phyloP scores from a whole-genome alignment of 2,888 invertebrate species.

The Hipparchia sbordonii region DNA sequence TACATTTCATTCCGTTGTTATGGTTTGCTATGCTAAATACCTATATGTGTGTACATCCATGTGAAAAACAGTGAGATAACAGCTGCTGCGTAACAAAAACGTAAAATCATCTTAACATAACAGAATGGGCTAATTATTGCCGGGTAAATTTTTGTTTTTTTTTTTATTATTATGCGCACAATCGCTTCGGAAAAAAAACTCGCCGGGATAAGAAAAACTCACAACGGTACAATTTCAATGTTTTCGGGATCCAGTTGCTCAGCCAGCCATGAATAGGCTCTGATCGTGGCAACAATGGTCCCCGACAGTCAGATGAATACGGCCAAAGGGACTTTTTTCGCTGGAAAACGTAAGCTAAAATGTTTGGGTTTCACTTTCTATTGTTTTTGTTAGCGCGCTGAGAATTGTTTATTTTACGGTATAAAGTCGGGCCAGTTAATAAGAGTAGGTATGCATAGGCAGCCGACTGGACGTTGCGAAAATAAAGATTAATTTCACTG shows the following conservation, averaged over 20 bases:
- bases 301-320: slow-evolving; percentile 57
- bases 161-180: neutral
- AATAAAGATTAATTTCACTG: slow-evolving; percentile 30
- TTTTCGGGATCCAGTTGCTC: slow-evolving; percentile 67
- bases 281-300: slow-evolving; percentile 67
- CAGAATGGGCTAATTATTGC: neutral
- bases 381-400: slow-evolving; percentile 65
- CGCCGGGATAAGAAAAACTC: slow-evolving; percentile 59
- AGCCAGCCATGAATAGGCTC: slow-evolving; percentile 65
- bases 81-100: no score
- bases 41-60: no score
- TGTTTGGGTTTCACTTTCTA: slow-evolving; percentile 65
- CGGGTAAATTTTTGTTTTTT: neutral
- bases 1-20: no score
- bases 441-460: slow-evolving; percentile 1
- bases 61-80: no score
- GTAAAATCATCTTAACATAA: no score
- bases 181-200: slow-evolving; percentile 8
- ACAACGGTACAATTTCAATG: slow-evolving; percentile 77
- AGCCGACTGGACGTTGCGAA: slow-evolving; percentile 14
- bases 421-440: slow-evolving; percentile 27
- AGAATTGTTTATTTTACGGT: slow-evolving; percentile 51
- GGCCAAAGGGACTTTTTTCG: slow-evolving; percentile 61
- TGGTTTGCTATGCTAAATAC: no score
- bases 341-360: slow-evolving; percentile 67